Evolutionary conservation across 2,888 invertebrate genomes (phyloP), one percentile per base, ranked within the genome.

Genomic region (Ormyrus thymus): DNA sequence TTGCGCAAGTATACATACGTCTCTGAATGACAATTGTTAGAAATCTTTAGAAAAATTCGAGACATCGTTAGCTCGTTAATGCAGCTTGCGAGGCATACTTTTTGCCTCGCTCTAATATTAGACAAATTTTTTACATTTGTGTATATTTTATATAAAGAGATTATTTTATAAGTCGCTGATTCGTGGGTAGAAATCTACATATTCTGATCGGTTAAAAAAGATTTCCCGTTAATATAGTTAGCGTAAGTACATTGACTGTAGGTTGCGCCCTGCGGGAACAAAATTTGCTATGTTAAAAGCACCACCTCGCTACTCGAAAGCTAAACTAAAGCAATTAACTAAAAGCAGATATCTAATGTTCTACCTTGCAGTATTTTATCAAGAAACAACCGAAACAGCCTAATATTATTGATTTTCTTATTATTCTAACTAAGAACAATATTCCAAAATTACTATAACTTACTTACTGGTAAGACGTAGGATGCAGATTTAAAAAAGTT

Each of bases 21-120:
- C n/a, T 15, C 15, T 55, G 2, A 46, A 69, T 53, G 46, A 46
- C 15, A 64, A 15, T 29, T 56, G 48, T 66, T 76, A 70, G 13
- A 76, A 76, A 76, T 53, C 46, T 64, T 70, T 76, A 76, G 64
- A 71, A 76, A 70, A 64, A 11, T n/a, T 53, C 58, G n/a, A 43
- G 43, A 46, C 10, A 8, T 53, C 13, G 51, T 45, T 7, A 8
- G 15, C 51, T 66, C 7, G 15, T 45, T 29, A 61, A 51, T 29
- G 4, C 3, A 29, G 29, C 29, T 29, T 29, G 29, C 29, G 29
- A 29, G 4, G 29, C 29, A 29, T n/a, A 53, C 10, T 50, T 45
- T 11, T 11, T 65, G 48, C 15, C n/a, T 15, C 10, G 5, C 45
- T 45, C 56, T 45, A 0, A 59, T 51, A 51, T 61, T 50, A 59